Conservation (phyloP, 2,797 vertebrate genomes). For the Rhynchotus rufescens region DNA sequence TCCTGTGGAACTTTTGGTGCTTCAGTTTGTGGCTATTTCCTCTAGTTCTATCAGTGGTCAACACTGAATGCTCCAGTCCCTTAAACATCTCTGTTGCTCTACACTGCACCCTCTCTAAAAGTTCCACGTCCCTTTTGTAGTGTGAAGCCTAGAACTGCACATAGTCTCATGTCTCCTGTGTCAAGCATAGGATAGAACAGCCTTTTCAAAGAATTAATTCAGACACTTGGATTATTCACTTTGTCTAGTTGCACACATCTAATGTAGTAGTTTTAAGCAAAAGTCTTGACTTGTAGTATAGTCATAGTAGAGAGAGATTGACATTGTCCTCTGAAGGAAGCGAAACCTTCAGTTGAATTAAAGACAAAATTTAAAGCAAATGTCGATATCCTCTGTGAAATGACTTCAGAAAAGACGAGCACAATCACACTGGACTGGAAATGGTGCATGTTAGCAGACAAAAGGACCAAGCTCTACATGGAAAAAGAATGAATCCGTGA, state of each 20-base stretch:
- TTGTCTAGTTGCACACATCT: not conserved
- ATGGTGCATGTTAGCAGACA: not conserved
- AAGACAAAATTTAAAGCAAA: not conserved
- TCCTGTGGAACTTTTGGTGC: too few relatives aligned
- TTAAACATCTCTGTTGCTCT: too few relatives aligned
- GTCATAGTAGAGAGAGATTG: not conserved
- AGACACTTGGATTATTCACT: not conserved
- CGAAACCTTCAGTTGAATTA: not conserved
- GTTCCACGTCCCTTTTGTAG: too few relatives aligned
- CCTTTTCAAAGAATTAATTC: not conserved
- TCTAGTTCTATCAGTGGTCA: too few relatives aligned
- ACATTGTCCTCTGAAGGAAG: not conserved
- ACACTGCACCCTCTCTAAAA: too few relatives aligned
- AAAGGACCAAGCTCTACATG: not conserved
- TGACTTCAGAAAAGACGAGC: not conserved
- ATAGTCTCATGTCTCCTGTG: too few relatives aligned
- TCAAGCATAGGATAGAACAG: not conserved
- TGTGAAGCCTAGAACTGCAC: too few relatives aligned
- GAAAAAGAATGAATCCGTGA: not conserved
- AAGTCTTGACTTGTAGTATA: not conserved
- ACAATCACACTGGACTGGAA: not conserved
- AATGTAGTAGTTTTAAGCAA: not conserved
- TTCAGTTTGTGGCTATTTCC: too few relatives aligned
- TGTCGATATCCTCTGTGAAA: not conserved
- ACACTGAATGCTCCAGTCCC: too few relatives aligned